Base-by-base conservation (phyloP, 2,888 invertebrate species). In the Athrips mouffetella region DNA sequence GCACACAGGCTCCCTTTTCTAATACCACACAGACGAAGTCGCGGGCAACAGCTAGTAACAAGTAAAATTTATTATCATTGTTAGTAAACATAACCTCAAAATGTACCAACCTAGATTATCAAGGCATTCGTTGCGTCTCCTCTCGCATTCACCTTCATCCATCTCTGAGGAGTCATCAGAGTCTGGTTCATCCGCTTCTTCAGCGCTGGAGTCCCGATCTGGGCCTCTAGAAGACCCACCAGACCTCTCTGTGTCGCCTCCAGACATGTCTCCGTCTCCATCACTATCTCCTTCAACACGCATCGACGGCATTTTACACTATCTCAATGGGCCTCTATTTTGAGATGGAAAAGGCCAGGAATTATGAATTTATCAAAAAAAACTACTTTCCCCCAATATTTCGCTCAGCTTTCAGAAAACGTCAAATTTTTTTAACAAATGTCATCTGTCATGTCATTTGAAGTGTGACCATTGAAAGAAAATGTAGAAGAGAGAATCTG, bases 131-230 rank as follows among this genome's bases (percentile, higher is more conserved):
- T 91, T 92, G 56, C 96, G 89, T 47, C 96, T 89, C 50, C 92
- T 90, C 70, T 97, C 97, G 63, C 96, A 97, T 82, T 97, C 97
- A 58, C 92, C 94, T 73, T 96, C 97, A 76, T 98, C 97, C 94
- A 98, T 94, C 83, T 98, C 98, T 48, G 93, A 93, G 51, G 94
- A 94, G 75, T 94, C 94, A 82, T 94, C 94, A 11, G 94, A 94
- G 62, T 94, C 94, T n/a, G 92, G 93, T 65, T 94, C 94, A 63
- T 94, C 93, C 48, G 91, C 93, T 62, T 92, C 93, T 65, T 94
- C 94, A 54, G 93, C 93, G 58, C 94, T 93, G 60, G 94, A 94
- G 62, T 91, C 92, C 15, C 89, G 82, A 51, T 91, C 91, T 27
- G 91, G 92, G 48, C 92, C 92, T 51, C 91, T 89, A 47, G 93